phyloP scores from a whole-genome alignment of 2,113 vertebrate genomes.

The Larimichthys crocea region DNA sequence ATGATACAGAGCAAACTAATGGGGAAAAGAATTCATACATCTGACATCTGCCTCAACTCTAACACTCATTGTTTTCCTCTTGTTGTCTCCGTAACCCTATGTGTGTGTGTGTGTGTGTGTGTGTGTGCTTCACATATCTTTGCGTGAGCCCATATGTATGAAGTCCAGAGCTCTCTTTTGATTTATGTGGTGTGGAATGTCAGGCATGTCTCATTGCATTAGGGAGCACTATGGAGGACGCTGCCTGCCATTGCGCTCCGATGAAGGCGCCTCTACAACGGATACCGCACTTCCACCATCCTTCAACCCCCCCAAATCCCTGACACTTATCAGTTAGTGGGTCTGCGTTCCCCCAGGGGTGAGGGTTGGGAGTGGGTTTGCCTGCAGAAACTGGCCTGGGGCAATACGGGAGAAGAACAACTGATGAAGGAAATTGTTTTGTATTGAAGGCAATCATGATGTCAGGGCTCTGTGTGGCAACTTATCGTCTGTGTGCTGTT shows the following conservation, averaged over 20 bases:
- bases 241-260: slow-evolving; percentile 82
- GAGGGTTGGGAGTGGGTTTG: slow-evolving; percentile 77
- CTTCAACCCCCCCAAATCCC: slow-evolving; percentile 62
- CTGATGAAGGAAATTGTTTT: slow-evolving; percentile 8
- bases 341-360: slow-evolving; percentile 82
- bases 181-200: slow-evolving; percentile 91
- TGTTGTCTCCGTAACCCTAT: slow-evolving; percentile 13
- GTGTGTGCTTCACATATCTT: not conserved
- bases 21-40: slow-evolving; percentile 27
- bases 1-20: slow-evolving; percentile 60
- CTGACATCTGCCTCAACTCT: slow-evolving; percentile 27
- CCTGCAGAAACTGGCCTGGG: slow-evolving; percentile 84
- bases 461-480: not conserved
- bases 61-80: slow-evolving; percentile 25
- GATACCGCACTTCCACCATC: slow-evolving; percentile 82
- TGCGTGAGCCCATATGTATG: slow-evolving; percentile 55
- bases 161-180: slow-evolving; percentile 81
- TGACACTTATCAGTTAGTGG: slow-evolving; percentile 90
- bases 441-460: slow-evolving; percentile 10
- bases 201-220: slow-evolving; percentile 89
- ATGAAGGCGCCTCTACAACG: slow-evolving; percentile 87
- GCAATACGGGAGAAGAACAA: slow-evolving; percentile 62
- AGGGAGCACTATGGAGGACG: slow-evolving; percentile 86
- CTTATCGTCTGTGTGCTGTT: not conserved
- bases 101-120: slow-evolving; percentile 15